Percentiles rank a stretch among this genome's conserved stretches.
These are phyloP conservation scores for Kradibia gibbosae DNA, from an alignment of 1,140 invertebrate genomes.

Conservation along the genomic window DNA sequence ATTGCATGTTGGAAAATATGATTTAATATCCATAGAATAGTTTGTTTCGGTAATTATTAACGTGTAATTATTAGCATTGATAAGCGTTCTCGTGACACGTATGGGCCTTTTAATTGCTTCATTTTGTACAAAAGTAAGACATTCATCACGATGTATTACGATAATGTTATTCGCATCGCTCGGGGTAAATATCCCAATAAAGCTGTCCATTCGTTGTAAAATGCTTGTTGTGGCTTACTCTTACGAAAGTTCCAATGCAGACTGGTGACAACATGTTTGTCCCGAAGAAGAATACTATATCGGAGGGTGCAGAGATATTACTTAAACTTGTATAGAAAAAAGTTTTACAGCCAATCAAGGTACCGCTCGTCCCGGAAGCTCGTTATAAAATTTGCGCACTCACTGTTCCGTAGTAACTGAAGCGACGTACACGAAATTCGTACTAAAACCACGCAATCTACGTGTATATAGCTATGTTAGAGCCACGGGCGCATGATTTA, in stretches of 20 bases:
- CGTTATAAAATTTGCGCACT: conserved; percentile 32
- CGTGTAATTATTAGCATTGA: too few species aligned
- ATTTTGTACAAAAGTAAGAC: background rate
- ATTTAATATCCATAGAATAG: too few species aligned
- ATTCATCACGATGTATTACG: background rate
- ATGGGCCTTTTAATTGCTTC: background rate
- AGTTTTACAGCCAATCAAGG: conserved; percentile 45
- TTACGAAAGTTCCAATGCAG: background rate
- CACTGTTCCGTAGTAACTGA: background rate
- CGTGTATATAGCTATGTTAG: too few species aligned
- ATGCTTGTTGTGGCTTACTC: background rate
- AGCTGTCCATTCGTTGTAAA: background rate
- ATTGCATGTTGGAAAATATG: too few species aligned
- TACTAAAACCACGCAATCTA: background rate
- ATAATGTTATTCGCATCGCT: background rate
- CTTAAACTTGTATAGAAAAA: background rate
- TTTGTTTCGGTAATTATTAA: too few species aligned
- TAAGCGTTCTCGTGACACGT: too few species aligned
- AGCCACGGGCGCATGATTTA: too few species aligned
- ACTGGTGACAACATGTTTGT: background rate
- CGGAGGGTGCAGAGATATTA: background rate
- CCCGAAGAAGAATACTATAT: too few species aligned
- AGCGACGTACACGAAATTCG: background rate
- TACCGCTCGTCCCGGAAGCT: background rate
- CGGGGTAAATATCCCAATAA: background rate